Evolutionary conservation across 2,797 vertebrate species (phyloP).

Genomic region (Syndactyla subalaris): DNA sequence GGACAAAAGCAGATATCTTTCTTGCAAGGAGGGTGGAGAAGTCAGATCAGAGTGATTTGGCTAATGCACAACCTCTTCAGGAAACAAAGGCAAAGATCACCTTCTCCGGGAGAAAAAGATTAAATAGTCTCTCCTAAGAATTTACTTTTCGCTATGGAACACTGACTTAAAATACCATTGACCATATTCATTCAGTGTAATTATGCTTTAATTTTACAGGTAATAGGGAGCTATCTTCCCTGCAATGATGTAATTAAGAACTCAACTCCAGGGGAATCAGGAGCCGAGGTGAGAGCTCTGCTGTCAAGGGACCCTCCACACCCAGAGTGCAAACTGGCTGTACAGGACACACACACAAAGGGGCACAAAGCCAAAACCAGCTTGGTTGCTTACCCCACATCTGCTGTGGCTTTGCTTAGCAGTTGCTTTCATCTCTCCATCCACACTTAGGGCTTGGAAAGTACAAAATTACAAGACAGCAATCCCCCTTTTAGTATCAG

Average conservation of each 20-base stretch:
- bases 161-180: not conserved
- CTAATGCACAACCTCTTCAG: not conserved
- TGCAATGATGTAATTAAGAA: not conserved
- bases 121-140: not conserved
- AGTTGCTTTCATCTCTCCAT: not conserved
- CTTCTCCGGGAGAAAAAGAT: not conserved
- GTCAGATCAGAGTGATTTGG: not conserved
- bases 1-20: not conserved
- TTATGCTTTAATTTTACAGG: not conserved
- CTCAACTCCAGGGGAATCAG: not conserved
- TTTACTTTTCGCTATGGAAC: accelerated
- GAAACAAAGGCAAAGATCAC: not conserved
- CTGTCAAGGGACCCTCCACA: not conserved
- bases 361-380: not conserved
- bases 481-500: conserved; percentile 3
- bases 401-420: not conserved
- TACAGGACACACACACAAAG: not conserved
- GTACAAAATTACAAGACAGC: conserved; percentile 14
- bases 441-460: not conserved
- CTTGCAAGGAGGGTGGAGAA: not conserved
- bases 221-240: not conserved
- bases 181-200: not conserved
- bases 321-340: not conserved
- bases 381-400: not conserved
- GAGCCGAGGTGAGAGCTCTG: not conserved